Base-by-base conservation (phyloP, 2,888 invertebrate species). In the Eueremaeus valkanovi region DNA sequence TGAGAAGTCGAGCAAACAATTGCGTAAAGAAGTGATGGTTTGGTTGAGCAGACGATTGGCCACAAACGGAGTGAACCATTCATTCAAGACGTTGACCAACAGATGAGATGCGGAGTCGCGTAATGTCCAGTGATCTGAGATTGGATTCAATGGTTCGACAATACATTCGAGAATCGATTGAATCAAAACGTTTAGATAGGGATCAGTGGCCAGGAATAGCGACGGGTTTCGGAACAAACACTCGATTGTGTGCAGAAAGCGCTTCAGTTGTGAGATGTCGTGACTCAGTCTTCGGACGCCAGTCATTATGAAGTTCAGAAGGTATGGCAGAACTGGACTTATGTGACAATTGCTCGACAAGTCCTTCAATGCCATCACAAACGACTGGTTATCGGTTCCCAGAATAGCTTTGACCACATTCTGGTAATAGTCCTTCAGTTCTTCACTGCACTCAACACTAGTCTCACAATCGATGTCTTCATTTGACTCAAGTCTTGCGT, bases 241-340 rank as follows among this genome's bases (percentile, higher is more conserved):
- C 66, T 79, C 80, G n/a, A 82, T 80, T 5, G 82, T 82, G 76
- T 82, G 81, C n/a, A 84, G 78, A 31, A 84, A 77, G 73, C 82
- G 82, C 9, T 81, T 82, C 70, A 84, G 79, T 78, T 83, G 83
- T n/a, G 78, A 77, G 9, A 83, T 76, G 76, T 84, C 83, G 80
- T 83, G 81, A 76, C 81, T 82, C 36, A 83, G 80, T 70, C 81
- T 81, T 78, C 82, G 82, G 31, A 73, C 40, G 79, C 83, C 83
- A 81, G 81, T 82, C 24, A 81, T 80, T 11, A 83, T 80, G 80
- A 83, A 84, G 79, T 82, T 83, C 72, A 84, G 80, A 78, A 84
- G 81, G 73, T 81, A 82, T 18, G 83, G 82, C 61, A 84, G 76
- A 3, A 83, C 78, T 36, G 31, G 31, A 66, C 3, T 66, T n/a